Evolutionary conservation across 1,140 invertebrate species (phyloP).

Genomic region (Heliothis subflexa): DNA sequence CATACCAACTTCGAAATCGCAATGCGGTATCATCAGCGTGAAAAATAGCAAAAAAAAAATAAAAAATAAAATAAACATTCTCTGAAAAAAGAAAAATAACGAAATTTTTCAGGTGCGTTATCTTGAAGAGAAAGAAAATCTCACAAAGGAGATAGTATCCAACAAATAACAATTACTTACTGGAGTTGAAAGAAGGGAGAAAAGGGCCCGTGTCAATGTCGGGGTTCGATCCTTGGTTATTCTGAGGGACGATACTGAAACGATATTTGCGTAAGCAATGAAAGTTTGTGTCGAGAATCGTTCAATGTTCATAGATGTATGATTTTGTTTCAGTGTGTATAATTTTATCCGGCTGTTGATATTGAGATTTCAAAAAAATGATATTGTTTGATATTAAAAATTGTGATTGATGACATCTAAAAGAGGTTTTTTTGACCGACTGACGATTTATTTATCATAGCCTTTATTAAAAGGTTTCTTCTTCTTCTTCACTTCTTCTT

Average conservation of each 20-base stretch:
- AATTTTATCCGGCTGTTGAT: too few relatives aligned
- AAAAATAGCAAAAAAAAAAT: background rate
- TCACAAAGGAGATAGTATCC: slow-evolving; percentile 45
- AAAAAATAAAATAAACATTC: slow-evolving; percentile 29
- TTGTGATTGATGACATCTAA: too few relatives aligned
- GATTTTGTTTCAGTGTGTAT: too few relatives aligned
- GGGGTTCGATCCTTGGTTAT: slow-evolving; percentile 14
- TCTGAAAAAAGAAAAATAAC: slow-evolving; percentile 32
- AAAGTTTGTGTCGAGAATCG: background rate
- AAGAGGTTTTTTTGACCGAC: too few relatives aligned
- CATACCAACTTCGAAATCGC: slow-evolving; percentile 13
- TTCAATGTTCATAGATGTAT: background rate
- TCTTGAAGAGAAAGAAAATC: slow-evolving; percentile 43
- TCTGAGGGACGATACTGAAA: slow-evolving; percentile 23
- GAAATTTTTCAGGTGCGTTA: slow-evolving; percentile 41
- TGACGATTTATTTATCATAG: too few relatives aligned
- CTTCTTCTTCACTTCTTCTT: too few relatives aligned
- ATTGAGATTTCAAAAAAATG: too few relatives aligned
- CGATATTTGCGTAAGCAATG: slow-evolving; percentile 11
- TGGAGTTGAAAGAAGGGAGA: slow-evolving; percentile 47
- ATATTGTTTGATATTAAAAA: too few relatives aligned
- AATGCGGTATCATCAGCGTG: background rate
- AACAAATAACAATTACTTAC: slow-evolving; percentile 53
- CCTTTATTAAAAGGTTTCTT: too few relatives aligned
- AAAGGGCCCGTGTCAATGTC: slow-evolving; percentile 45